These are phyloP conservation scores for Malacosoma neustria DNA, from an alignment of 2,888 invertebrate genomes.

Conservation along the genomic window DNA sequence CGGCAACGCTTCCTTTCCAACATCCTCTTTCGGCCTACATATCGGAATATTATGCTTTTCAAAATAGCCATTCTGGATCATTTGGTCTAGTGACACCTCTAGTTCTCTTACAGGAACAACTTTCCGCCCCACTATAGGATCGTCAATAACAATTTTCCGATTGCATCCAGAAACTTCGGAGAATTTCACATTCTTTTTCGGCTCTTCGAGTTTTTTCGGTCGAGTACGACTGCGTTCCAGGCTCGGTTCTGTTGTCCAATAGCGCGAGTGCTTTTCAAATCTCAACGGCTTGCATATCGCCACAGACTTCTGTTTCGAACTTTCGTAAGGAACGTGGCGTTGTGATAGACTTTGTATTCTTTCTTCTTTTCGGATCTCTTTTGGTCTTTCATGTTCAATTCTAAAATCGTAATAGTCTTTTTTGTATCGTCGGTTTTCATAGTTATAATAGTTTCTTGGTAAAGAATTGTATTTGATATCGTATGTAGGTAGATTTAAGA, in stretches of 20 bases:
- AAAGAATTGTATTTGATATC: constrained; percentile 60
- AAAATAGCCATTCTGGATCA: constrained; percentile 68
- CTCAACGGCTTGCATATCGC: constrained; percentile 62
- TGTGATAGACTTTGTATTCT: no score
- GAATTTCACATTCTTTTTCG: constrained; percentile 66
- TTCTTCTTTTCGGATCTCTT: constrained; percentile 11
- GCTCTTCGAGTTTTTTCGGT: constrained; percentile 46
- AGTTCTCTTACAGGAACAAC: constrained; percentile 63
- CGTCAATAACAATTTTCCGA: constrained; percentile 62
- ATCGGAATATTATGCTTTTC: constrained; percentile 67
- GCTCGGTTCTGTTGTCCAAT: constrained; percentile 57
- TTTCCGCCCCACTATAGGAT: constrained; percentile 55
- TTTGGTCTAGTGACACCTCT: constrained; percentile 66
- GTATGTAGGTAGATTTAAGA: constrained; percentile 57
- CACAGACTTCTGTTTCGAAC: constrained; percentile 43
- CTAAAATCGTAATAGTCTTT: constrained; percentile 64
- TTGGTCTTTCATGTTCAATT: constrained; percentile 46
- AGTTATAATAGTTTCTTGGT: constrained; percentile 55
- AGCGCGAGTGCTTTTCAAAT: constrained; percentile 51
- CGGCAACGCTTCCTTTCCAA: constrained; percentile 25
- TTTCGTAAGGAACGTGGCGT: no score
- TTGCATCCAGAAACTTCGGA: constrained; percentile 67
- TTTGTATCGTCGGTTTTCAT: constrained; percentile 44
- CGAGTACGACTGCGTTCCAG: constrained; percentile 31
- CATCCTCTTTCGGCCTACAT: constrained; percentile 33